phyloP scores from a whole-genome alignment of 2,113 vertebrate species.

The Parus major region DNA sequence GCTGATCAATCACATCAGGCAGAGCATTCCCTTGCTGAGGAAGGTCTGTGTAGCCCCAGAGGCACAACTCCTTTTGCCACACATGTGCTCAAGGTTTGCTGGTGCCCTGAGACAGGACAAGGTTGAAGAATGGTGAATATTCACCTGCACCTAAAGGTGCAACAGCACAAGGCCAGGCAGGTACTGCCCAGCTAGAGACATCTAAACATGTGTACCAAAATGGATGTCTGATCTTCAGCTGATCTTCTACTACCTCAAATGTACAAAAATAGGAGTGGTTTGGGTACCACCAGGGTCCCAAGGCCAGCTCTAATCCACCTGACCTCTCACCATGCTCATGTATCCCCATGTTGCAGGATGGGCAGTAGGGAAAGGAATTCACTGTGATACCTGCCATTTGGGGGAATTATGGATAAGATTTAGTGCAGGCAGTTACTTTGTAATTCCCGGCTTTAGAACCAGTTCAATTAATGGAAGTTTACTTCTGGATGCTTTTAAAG shows the following conservation, averaged over 20 bases:
- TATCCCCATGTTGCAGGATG: background rate
- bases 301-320: background rate
- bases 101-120: background rate
- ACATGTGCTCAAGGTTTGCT: rapidly evolving
- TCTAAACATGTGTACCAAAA: background rate
- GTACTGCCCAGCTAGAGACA: background rate
- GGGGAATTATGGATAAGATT: background rate
- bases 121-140: background rate
- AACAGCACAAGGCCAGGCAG: background rate
- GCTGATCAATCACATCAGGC: background rate
- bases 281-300: background rate
- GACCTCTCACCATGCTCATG: rapidly evolving
- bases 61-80: background rate
- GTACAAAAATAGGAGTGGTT: background rate
- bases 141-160: background rate
- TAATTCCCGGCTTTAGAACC: background rate
- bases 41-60: background rate
- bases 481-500: background rate
- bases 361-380: background rate
- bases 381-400: background rate
- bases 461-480: background rate
- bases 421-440: background rate
- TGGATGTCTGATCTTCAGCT: background rate
- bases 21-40: background rate
- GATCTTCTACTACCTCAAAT: background rate